These are phyloP conservation scores for Odontophorus gujanensis DNA, from an alignment of 2,113 vertebrate genomes.

Conservation along the genomic window DNA sequence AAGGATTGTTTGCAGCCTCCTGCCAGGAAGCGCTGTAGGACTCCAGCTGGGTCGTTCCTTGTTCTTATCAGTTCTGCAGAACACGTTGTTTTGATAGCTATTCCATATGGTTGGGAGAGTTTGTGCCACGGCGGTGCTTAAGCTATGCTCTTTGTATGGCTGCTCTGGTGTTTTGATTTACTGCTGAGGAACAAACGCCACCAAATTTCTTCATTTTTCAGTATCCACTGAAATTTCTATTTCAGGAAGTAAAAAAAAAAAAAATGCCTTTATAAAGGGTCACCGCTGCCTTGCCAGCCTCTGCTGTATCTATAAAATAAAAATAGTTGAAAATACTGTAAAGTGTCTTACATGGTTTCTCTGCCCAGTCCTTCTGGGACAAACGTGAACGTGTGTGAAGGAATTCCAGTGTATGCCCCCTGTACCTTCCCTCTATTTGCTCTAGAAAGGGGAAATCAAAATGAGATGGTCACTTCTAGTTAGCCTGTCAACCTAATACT, in stretches of 20 bases:
- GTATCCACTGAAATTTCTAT: background rate
- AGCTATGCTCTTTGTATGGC: background rate
- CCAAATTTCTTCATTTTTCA: background rate
- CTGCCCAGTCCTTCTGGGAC: background rate
- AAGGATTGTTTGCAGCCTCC: slow-evolving; percentile 1
- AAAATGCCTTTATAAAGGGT: background rate
- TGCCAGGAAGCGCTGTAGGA: slow-evolving; percentile 8
- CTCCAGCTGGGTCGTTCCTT: background rate
- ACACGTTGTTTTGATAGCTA: slow-evolving; percentile 31
- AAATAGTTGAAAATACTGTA: too few relatives aligned
- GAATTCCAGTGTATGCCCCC: too few relatives aligned
- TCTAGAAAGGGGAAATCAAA: background rate
- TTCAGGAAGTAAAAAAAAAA: background rate
- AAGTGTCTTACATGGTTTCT: background rate
- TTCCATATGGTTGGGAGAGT: slow-evolving; percentile 35
- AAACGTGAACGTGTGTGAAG: background rate
- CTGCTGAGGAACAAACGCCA: background rate
- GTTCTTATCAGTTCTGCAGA: slow-evolving; percentile 33
- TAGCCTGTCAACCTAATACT: background rate
- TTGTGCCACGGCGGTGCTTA: background rate
- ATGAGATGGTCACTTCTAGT: background rate
- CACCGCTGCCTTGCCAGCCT: background rate
- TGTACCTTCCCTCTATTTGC: background rate
- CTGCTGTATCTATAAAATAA: background rate
- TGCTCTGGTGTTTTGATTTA: background rate